These are phyloP conservation scores for Crotophaga sulcirostris DNA, from an alignment of 2,113 vertebrate species.

Conservation along the genomic window DNA sequence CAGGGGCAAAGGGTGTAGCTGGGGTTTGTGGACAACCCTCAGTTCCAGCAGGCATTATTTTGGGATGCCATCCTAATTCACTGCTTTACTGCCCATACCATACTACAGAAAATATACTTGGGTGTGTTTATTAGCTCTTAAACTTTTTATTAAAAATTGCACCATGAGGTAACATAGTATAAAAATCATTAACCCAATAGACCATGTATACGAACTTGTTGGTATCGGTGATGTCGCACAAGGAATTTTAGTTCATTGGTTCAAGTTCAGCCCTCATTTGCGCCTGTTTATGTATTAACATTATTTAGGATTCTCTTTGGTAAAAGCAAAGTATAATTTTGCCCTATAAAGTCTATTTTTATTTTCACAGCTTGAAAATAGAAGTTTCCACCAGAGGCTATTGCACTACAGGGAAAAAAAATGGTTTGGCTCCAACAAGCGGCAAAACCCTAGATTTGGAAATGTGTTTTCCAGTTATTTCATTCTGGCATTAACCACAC, in stretches of 20 bases:
- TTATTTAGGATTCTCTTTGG: background rate
- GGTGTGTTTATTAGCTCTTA: background rate
- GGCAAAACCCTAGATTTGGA: conserved; percentile 27
- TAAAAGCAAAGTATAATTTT: background rate
- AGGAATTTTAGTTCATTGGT: background rate
- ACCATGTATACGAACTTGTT: background rate
- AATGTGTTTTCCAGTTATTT: conserved; percentile 52
- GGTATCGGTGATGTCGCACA: background rate
- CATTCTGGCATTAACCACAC: conserved; percentile 23
- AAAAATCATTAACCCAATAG: background rate
- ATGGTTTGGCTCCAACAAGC: background rate
- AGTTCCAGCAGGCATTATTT: background rate
- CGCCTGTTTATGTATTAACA: background rate
- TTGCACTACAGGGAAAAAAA: background rate
- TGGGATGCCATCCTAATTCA: background rate
- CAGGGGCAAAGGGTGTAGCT: background rate
- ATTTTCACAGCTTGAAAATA: conserved; percentile 47
- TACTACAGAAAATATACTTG: background rate
- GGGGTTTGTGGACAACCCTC: background rate
- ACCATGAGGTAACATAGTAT: background rate
- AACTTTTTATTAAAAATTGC: background rate
- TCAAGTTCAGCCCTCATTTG: background rate
- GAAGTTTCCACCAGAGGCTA: conserved; percentile 30
- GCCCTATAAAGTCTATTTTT: background rate
- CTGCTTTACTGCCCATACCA: background rate